Evolutionary conservation across 2,797 vertebrate species (phyloP), one percentile per base, ranked within the genome.

Genomic region (Danio tinwini): DNA sequence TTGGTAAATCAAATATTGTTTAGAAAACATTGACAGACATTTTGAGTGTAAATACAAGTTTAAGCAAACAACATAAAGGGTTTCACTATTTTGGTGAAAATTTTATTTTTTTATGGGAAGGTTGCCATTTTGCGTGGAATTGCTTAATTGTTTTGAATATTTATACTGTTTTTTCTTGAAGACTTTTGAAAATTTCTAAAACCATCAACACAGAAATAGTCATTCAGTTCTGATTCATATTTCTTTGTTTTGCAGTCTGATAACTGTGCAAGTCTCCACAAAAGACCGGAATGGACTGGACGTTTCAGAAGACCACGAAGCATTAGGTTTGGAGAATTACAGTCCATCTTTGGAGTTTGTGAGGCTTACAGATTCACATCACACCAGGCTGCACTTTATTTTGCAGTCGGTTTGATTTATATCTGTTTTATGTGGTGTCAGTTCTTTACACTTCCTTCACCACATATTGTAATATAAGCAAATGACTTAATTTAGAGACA

Each of bases 391-490:
- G n/a, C 45, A 29, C 21, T 45, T 59, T 68, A 55, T 14, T 37
- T 47, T 17, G 5, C 39, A 50, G 45, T 65, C 13, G 16, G 7
- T 42, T 21, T 16, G 5, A 47, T 8, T 19, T 1, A 13, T 39
- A 21, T 2, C 37, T 58, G 40, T 56, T 14, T 77, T 10, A 49
- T 77, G 52, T 77, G 62, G 65, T 29, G 12, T 6, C 17, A 42
- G 39, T 5, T 19, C 8, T 69, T 19, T 8, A 42, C 55, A 42
- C 50, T 19, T 69, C n/a, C 37, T 21, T 62, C 6, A 19, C 10
- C 44, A 39, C 45, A 40, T 17, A 73, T 5, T 47, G 42, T 72
- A 76, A 65, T n/a, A n/a, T n/a, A n/a, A 55, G 17, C 16, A 58
- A 49, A 39, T 6, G 0, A 68, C 9, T 56, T 67, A 0, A 65